Base-by-base conservation (phyloP, 2,888 invertebrate genomes). In the Tetranychus piercei region DNA sequence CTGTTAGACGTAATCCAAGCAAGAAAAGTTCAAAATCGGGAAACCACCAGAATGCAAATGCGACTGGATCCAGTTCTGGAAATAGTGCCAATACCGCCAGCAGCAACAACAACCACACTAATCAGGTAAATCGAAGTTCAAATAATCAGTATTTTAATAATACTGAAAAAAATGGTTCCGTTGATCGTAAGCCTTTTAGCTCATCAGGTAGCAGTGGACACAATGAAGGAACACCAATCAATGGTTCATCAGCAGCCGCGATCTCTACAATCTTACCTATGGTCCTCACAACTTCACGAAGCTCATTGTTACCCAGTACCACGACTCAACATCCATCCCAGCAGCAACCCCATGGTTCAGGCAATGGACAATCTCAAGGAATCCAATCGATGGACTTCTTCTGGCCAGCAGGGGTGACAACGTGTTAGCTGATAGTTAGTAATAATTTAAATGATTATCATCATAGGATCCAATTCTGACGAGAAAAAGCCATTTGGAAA, bases 1-100 rank as follows among this genome's bases (percentile, higher is more conserved):
- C 79, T 18, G 76, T 77, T 66, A 76, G 78, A 69, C 77, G 78
- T 64, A 77, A 78, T 71, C 69, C 69, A n/a, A 20, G 23, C 76
- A 76, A 69, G 22, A 69, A 23, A 23, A 22, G 69, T 22, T 20
- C 69, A 11, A 23, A 20, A 69, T 69, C 69, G 20, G 20, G 20
- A 66, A 20, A 18, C 20, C 20, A 18, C n/a, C 66, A 66, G 11
- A 7, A 20, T 18, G 65, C 65, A n/a, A 18, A 65, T 66, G 66
- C 34, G 34, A 34, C 34, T 34, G 34, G 34, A 4, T 34, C 34
- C 34, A 34, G 34, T 34, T 34, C 34, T 34, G 55, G 55, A 55
- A 55, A 55, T 34, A 34, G 34, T 34, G 34, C 34, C 74, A 43
- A 67, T 67, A 44, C 67, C 67, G 15, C 67, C 74, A 22, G 67